phyloP scores from a whole-genome alignment of 1,140 invertebrate genomes.

The Ditylenchus dipsaci region DNA sequence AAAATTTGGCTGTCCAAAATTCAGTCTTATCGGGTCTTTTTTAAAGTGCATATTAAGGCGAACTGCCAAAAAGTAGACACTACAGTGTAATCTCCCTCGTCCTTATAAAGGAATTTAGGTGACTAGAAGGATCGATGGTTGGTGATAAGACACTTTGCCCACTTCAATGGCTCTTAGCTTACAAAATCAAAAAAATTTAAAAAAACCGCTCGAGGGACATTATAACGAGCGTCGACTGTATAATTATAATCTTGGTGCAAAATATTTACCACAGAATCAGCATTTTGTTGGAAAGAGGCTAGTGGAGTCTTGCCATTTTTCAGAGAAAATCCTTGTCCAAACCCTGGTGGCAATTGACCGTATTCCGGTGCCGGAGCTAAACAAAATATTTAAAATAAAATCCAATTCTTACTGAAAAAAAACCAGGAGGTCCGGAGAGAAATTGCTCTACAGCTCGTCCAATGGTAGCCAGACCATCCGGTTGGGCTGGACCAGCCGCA shows the following conservation, averaged over 20 bases:
- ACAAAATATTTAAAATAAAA: neutral
- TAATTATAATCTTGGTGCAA: neutral
- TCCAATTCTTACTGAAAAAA: neutral
- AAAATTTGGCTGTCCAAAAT: too few species aligned
- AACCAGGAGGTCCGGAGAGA: slow-evolving; percentile 51
- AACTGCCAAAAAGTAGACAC: too few species aligned
- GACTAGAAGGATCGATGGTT: too few species aligned
- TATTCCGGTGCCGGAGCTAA: slow-evolving; percentile 14
- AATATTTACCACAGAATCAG: slow-evolving; percentile 31
- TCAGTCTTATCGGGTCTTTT: too few species aligned
- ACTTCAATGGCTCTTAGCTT: too few species aligned
- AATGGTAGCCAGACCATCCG: slow-evolving; percentile 39
- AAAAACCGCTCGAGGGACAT: too few species aligned
- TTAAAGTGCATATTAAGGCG: too few species aligned
- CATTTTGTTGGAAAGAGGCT: slow-evolving; percentile 39
- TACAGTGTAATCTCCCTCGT: too few species aligned
- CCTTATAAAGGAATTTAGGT: too few species aligned
- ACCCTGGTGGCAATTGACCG: slow-evolving; percentile 53
- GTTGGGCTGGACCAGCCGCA: slow-evolving; percentile 11
- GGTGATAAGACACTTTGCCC: too few species aligned
- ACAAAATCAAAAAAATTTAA: too few species aligned
- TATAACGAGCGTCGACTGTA: neutral
- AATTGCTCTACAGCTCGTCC: slow-evolving; percentile 53
- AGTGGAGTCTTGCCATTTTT: slow-evolving; percentile 38
- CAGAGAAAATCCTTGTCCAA: slow-evolving; percentile 55